These are phyloP conservation scores for Heteronetta atricapilla DNA, from an alignment of 2,113 vertebrate species.

Conservation along the genomic window DNA sequence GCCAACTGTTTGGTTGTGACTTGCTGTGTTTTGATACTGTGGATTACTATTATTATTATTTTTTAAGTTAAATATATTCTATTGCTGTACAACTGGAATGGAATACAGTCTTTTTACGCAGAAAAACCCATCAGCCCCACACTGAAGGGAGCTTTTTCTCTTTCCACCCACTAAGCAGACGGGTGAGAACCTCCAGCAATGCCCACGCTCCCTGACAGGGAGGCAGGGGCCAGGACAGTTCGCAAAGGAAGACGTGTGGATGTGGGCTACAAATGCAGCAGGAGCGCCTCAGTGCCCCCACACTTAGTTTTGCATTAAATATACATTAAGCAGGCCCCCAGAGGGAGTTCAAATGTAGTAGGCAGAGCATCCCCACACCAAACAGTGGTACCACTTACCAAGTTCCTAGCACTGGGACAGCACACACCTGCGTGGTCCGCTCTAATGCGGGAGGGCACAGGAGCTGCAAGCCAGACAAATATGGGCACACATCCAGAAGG, in stretches of 20 bases:
- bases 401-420: neutral
- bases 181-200: neutral
- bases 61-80: slow-evolving; percentile 40
- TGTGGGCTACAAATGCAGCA: neutral
- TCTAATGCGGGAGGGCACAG: too few species aligned
- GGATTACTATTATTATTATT: neutral
- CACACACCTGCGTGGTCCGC: neutral
- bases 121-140: neutral
- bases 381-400: neutral
- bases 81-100: neutral
- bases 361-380: neutral
- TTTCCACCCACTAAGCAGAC: neutral
- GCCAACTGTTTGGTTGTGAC: neutral
- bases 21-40: slow-evolving; percentile 49
- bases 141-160: neutral
- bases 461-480: too few species aligned
- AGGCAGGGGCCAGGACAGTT: neutral
- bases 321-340: neutral
- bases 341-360: neutral
- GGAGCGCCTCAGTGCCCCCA: neutral
- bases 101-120: neutral
- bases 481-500: too few species aligned
- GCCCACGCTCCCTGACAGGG: neutral
- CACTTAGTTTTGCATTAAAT: neutral
- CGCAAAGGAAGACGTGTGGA: neutral